Percentiles rank a stretch among this genome's conserved stretches.
phyloP scores from a whole-genome alignment of 2,797 vertebrate species.

The Myotis vivesi region DNA sequence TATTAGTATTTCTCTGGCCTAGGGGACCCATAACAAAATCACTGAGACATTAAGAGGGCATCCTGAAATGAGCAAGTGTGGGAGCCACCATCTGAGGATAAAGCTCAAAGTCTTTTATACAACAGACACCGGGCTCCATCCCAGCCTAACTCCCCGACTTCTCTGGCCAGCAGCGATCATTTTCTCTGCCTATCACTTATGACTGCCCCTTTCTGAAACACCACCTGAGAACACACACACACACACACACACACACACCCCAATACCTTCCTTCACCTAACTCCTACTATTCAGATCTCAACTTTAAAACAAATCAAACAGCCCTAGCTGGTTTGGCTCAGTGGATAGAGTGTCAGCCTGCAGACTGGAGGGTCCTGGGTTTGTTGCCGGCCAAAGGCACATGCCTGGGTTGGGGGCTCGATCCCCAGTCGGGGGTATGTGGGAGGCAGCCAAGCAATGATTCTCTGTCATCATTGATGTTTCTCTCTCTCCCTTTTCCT shows the following conservation, averaged over 20 bases:
- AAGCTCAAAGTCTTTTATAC: neutral
- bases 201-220: neutral
- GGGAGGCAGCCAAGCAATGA: no score
- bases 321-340: no score
- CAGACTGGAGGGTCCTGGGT: no score
- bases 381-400: no score
- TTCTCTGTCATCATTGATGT: no score
- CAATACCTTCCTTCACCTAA: neutral
- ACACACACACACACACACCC: neutral
- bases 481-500: no score
- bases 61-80: neutral
- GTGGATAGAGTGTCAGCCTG: no score
- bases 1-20: slow-evolving; percentile 37
- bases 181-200: neutral
- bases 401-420: no score
- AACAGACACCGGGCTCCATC: neutral
- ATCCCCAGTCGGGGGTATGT: no score
- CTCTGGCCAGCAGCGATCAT: neutral
- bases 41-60: neutral
- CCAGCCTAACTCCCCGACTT: neutral
- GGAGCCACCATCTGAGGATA: neutral
- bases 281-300: neutral
- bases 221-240: neutral
- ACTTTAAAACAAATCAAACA: neutral
- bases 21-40: neutral